Conservation (phyloP, 2,113 vertebrate genomes). For the Picathartes gymnocephalus region DNA sequence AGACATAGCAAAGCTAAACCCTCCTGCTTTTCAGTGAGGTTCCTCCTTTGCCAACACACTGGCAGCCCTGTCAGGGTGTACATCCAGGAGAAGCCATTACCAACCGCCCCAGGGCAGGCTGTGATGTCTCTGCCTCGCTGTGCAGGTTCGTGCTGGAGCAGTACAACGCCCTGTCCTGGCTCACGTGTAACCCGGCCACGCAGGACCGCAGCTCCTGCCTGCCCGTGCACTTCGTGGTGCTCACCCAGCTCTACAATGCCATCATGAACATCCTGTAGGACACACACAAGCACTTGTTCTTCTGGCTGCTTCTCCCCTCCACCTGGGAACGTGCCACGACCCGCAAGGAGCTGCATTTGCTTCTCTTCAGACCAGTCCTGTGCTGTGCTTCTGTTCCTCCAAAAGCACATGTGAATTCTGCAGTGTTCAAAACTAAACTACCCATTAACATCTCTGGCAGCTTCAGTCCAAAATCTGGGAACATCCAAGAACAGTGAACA, state of each 20-base stretch:
- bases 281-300: conserved; percentile 61
- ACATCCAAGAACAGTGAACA: conserved; percentile 48
- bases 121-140: neutral
- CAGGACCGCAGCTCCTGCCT: conserved; percentile 98
- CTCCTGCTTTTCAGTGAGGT: neutral
- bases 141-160: conserved; percentile 94
- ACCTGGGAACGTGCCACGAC: conserved; percentile 44
- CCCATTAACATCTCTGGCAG: conserved; percentile 50
- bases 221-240: conserved; percentile 95
- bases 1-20: neutral
- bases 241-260: conserved; percentile 98
- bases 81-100: rapidly evolving
- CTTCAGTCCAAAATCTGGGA: conserved; percentile 58
- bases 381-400: conserved; percentile 47
- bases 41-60: rapidly evolving
- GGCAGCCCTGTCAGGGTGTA: rapidly evolving
- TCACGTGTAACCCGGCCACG: conserved; percentile 93
- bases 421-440: conserved; percentile 46
- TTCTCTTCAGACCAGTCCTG: conserved; percentile 59
- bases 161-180: conserved; percentile 90
- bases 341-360: conserved; percentile 18
- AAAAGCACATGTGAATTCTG: conserved; percentile 44
- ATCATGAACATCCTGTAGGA: conserved; percentile 93
- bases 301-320: conserved; percentile 44
- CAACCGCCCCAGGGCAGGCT: neutral